phyloP scores from a whole-genome alignment of 2,888 invertebrate species.

The Plagodis pulveraria region DNA sequence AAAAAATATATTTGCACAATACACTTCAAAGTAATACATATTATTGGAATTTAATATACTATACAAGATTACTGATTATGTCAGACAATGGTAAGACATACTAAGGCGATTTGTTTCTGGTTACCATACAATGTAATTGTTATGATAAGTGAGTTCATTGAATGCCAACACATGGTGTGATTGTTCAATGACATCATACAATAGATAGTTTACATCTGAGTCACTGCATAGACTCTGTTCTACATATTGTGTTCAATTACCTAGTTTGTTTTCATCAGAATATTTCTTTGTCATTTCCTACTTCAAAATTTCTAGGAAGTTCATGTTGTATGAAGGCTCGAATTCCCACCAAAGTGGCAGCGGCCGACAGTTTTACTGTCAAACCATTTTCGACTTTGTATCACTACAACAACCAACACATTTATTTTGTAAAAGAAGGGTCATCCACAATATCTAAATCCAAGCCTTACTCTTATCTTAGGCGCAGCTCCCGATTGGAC shows the following conservation, averaged over 20 bases:
- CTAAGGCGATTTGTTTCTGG: background rate
- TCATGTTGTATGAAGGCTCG: no score
- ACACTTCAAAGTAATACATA: background rate
- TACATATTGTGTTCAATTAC: background rate
- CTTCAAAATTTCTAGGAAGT: no score
- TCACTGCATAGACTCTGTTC: conserved; percentile 1
- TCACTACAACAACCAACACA: no score
- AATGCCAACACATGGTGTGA: conserved; percentile 8
- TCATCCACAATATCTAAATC: no score
- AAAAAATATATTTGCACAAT: no score
- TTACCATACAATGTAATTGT: conserved; percentile 11
- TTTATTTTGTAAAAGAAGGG: no score
- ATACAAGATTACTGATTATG: background rate
- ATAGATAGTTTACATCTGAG: conserved; percentile 10
- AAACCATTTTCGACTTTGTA: no score
- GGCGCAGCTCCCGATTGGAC: no score
- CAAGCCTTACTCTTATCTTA: no score
- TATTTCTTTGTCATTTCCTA: conserved; percentile 12
- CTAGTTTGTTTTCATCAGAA: conserved; percentile 4
- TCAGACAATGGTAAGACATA: background rate
- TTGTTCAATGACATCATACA: conserved; percentile 4
- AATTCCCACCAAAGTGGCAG: no score
- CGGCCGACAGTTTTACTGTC: no score
- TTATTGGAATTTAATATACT: background rate
- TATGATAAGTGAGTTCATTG: conserved; percentile 9